Evolutionary conservation across 2,888 invertebrate species (phyloP).

Genomic region (Latrodectus hesperus): DNA sequence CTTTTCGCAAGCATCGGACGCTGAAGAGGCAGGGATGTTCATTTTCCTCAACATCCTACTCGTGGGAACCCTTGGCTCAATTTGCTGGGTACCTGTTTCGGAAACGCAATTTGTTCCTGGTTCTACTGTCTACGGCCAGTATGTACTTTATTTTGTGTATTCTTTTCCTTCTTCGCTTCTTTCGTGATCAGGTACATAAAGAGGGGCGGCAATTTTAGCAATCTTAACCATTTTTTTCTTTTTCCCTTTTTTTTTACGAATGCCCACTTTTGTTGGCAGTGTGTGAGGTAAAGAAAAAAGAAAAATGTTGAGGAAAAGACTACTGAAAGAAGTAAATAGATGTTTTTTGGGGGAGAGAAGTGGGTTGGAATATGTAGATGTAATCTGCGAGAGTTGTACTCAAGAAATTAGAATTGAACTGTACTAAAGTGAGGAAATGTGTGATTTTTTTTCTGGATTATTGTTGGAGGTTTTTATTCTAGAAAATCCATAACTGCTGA

Average conservation of each 20-base stretch:
- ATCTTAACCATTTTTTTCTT: not conserved
- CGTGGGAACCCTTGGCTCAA: conserved; percentile 60
- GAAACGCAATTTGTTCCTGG: conserved; percentile 51
- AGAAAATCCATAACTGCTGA: too few species aligned
- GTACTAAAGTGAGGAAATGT: too few species aligned
- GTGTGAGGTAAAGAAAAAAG: too few species aligned
- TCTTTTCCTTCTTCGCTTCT: not conserved
- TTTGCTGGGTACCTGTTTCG: conserved; percentile 56
- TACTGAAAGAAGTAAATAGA: not conserved
- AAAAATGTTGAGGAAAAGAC: not conserved
- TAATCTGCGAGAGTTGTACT: conserved; percentile 15
- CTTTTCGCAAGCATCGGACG: not conserved
- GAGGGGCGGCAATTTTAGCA: conserved; percentile 26
- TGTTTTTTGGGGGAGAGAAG: not conserved
- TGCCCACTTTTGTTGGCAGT: too few species aligned
- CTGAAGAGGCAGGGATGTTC: conserved; percentile 22
- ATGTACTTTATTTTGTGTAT: not conserved
- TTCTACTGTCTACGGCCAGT: conserved; percentile 24
- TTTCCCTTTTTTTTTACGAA: not conserved
- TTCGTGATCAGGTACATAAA: conserved; percentile 63
- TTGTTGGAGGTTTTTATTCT: too few species aligned
- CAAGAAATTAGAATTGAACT: not conserved
- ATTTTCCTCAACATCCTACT: conserved; percentile 40
- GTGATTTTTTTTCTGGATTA: too few species aligned
- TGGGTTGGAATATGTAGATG: conserved; percentile 24